Evolutionary conservation across 2,797 vertebrate genomes (phyloP), one percentile per base, ranked within the genome.

Genomic region (Megaceryle alcyon): DNA sequence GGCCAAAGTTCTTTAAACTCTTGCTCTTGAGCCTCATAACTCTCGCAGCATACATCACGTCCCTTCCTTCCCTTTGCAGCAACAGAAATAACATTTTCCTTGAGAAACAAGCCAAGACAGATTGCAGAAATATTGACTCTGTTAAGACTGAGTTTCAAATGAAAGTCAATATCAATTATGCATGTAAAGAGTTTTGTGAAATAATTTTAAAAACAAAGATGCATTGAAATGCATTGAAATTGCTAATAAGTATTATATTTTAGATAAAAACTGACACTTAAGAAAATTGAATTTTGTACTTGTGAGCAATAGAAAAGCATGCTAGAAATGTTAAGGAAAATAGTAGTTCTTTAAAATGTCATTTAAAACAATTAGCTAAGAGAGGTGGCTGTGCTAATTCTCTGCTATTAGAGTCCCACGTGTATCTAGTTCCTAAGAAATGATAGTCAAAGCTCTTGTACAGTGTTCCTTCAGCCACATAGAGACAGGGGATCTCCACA

Each of bases 231-330:
- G 61, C 70, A 86, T 54, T n/a, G 77, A 51, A 94, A 88, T 26
- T 44, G 63, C 64, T 96, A 94, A 72, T 84, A 90, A 86, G 77
- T 66, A 73, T 92, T 93, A 82, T 76, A 91, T 86, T 94, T 88
- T 76, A 93, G 86, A 90, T 63, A 94, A 86, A 94, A 96, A 92
- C 28, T 92, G 77, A 88, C 82, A 17, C 70, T 72, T 61, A 76
- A n/a, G 86, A 75, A 92, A 96, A 97, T 90, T 78, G 66, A 88
- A 88, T 88, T 94, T 95, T 65, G n/a, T 41, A 59, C 70, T 92
- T 76, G 35, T 19, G 64, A 63, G 86, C 77, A 92, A 60, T 7
- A 10, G 66, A 86, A 93, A 88, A 82, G 33, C 49, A 88, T 83
- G 73, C 70, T 43, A 60, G 72, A 72, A 86, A 72, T 1, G 14